Evolutionary conservation across 2,888 invertebrate genomes (phyloP).

Genomic region (Merodon equestris): DNA sequence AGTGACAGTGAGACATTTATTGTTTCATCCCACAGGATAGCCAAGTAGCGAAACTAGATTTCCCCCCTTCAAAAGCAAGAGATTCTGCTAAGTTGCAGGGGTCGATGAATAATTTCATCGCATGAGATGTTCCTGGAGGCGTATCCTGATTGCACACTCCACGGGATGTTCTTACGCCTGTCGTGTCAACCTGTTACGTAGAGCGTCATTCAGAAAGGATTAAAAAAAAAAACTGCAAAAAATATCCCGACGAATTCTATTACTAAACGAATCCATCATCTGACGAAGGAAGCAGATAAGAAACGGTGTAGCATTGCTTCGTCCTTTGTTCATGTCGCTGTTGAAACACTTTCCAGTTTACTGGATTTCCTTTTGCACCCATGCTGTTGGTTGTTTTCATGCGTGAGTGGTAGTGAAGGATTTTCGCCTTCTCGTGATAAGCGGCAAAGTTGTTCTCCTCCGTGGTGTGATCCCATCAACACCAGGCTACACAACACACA

Average conservation of each 20-base stretch:
- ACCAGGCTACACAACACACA: too few species aligned
- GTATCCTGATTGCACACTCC: constrained; percentile 12
- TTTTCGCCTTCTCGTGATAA: constrained; percentile 14
- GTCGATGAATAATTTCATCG: too few species aligned
- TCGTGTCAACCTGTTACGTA: not conserved
- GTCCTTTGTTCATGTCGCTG: constrained; percentile 10
- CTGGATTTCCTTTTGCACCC: constrained; percentile 4
- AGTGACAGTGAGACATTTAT: constrained; percentile 55
- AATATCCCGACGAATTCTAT: constrained; percentile 31
- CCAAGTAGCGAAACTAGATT: not conserved
- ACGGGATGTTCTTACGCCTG: constrained; percentile 18
- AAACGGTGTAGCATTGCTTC: not conserved
- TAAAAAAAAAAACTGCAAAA: constrained; percentile 38
- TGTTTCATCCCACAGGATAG: constrained; percentile 14
- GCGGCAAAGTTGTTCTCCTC: constrained; percentile 23
- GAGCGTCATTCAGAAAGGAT: constrained; percentile 27
- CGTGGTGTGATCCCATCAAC: constrained; percentile 52
- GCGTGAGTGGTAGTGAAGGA: constrained; percentile 42
- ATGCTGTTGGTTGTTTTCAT: constrained; percentile 2
- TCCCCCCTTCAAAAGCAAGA: constrained; percentile 2
- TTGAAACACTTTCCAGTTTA: constrained; percentile 33
- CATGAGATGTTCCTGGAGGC: not conserved
- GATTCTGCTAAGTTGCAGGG: not conserved
- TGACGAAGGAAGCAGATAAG: constrained; percentile 7
- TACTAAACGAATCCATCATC: constrained; percentile 48